phyloP scores from a whole-genome alignment of 2,797 vertebrate species.

The Sebastes reedi region DNA sequence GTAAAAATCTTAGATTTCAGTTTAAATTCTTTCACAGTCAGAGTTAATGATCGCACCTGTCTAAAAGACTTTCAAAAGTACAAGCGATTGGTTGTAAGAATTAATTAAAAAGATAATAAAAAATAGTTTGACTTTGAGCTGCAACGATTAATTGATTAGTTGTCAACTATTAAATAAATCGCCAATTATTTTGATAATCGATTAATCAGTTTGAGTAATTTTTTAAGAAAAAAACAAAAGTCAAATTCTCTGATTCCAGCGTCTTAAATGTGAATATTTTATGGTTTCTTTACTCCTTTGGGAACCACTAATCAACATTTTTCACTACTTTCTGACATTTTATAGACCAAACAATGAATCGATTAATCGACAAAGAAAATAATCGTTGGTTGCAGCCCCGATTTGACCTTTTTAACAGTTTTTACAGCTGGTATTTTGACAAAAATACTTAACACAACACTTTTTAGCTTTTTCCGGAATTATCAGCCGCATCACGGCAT shows the following conservation, averaged over 20 bases:
- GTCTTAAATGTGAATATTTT: no score
- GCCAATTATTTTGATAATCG: accelerated
- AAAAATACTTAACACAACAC: background rate
- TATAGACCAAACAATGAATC: no score
- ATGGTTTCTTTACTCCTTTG: no score
- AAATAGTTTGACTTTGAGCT: no score
- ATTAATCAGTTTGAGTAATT: no score
- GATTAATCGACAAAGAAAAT: background rate
- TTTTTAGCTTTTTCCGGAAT: background rate
- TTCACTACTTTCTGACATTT: no score
- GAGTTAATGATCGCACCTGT: background rate
- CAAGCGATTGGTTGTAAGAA: background rate
- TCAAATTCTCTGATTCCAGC: accelerated
- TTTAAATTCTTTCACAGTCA: background rate
- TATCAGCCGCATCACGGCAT: background rate
- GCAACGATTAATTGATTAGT: no score
- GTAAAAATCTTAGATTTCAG: background rate
- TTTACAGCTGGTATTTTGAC: background rate
- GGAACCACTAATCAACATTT: no score
- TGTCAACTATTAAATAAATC: no score
- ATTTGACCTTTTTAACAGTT: background rate
- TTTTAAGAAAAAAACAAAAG: no score
- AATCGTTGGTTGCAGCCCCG: background rate
- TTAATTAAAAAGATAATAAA: background rate
- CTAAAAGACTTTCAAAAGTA: background rate